Evolutionary conservation across 2,888 invertebrate species (phyloP), one percentile per base, ranked within the genome.

Genomic region (Sminthurinus aureus): DNA sequence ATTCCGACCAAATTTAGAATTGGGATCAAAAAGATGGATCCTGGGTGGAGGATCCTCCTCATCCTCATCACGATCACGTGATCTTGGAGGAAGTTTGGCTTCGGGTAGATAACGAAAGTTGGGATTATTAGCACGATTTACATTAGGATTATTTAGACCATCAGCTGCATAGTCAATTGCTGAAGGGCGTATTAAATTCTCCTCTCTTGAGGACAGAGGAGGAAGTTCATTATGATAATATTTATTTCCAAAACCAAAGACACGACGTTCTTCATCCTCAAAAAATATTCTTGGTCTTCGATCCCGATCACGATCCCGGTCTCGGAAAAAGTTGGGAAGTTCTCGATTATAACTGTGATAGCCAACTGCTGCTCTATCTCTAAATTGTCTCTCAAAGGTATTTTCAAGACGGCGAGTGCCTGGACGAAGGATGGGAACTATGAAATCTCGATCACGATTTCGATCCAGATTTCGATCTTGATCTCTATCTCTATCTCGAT

Each of bases 1-100:
- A 20, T 20, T 15, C 6, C 24, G 2, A 13, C 73, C 71, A 52
- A 51, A 74, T 64, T 74, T 74, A 50, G 67, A 67, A 15, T 79
- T 24, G 9, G 81, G 58, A 22, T 26, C 71, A 66, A 79, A 84
- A 4, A 84, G n/a, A 52, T 82, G 84, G 20, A 84, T 84, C n/a
- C 79, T 58, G 12, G 83, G 24, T n/a, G 38, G 82, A 15, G 18
- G 52, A 22, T 75, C 67, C 58, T 79, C 78, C 11, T 69, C 67
- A 26, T 58, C 73, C n/a, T 51, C 66, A 69, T 18, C 50, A 15
- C 22, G 67, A 38, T 69, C 50, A 0, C 15, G 3, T 6, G 77
- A 58, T 13, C 52, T 22, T 51, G 81, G 84, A 13, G 69, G 81
- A 52, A 81, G 38, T 26, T 81, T 81, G 2, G 81, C 38, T 64